These are phyloP conservation scores for Drosophila willistoni DNA, from an alignment of 1,140 invertebrate genomes.

Conservation along the genomic window DNA sequence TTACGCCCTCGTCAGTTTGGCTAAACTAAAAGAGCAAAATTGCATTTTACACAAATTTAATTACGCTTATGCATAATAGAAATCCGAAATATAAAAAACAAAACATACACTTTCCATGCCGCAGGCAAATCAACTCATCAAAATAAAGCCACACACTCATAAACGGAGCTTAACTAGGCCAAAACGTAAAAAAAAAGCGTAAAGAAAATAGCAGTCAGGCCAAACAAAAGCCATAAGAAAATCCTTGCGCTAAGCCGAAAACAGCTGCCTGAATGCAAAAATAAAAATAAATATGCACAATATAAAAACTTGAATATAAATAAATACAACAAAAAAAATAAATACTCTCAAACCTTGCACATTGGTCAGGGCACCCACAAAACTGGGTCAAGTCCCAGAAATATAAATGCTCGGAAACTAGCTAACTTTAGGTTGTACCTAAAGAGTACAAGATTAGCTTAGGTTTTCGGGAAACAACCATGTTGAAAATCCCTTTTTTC, in stretches of 20 bases:
- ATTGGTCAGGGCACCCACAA: conserved; percentile 4
- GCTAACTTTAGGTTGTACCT: neutral
- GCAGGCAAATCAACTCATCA: conserved; percentile 42
- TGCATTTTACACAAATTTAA: conserved; percentile 21
- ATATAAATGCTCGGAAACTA: neutral
- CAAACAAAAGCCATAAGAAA: conserved; percentile 49
- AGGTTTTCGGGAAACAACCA: no score
- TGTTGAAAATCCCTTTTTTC: no score
- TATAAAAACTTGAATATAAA: conserved; percentile 19
- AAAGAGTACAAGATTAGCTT: no score
- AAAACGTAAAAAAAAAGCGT: conserved; percentile 24
- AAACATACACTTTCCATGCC: conserved; percentile 9
- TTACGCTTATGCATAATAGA: conserved; percentile 15
- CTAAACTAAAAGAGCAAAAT: conserved; percentile 19
- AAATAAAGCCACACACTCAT: conserved; percentile 43
- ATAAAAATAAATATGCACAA: conserved; percentile 26
- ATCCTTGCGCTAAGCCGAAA: conserved; percentile 51
- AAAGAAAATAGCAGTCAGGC: conserved; percentile 18
- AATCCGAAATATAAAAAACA: conserved; percentile 7
- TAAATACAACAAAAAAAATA: conserved; percentile 47
- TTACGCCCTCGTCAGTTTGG: conserved; percentile 26
- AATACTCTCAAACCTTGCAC: conserved; percentile 32
- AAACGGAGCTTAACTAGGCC: conserved; percentile 35
- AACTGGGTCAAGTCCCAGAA: neutral
- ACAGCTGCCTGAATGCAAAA: conserved; percentile 39